These are phyloP conservation scores for Drosophila prostipennis DNA, from an alignment of 2,888 invertebrate genomes.

Conservation along the genomic window DNA sequence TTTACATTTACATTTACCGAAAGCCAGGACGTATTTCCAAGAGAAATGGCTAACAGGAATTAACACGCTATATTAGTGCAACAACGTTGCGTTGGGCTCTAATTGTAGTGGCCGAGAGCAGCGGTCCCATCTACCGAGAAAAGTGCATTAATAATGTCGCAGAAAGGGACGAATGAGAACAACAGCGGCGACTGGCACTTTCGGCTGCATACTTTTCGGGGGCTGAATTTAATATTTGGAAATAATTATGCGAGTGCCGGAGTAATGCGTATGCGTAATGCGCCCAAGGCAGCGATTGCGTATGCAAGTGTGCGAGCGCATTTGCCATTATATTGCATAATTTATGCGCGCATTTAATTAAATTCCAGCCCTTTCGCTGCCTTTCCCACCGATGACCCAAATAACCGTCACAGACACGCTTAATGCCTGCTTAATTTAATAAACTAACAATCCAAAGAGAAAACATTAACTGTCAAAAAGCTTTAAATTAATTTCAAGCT, in stretches of 20 bases:
- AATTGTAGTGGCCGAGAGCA: constrained; percentile 49
- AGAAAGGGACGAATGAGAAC: constrained; percentile 26
- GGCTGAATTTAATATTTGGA: constrained; percentile 70
- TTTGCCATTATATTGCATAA: constrained; percentile 70
- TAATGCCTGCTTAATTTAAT: constrained; percentile 60
- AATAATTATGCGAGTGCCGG: constrained; percentile 62
- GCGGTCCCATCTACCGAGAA: constrained; percentile 35
- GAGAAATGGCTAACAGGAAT: constrained; percentile 1
- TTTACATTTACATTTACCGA: no score
- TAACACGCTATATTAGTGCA: neutral
- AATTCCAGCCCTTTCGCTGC: constrained; percentile 70
- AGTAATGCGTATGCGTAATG: constrained; percentile 12
- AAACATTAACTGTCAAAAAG: constrained; percentile 59
- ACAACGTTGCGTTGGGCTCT: constrained; percentile 28
- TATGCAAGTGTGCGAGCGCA: constrained; percentile 37
- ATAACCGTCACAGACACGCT: constrained; percentile 41
- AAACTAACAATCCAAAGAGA: constrained; percentile 24
- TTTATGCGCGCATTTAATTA: constrained; percentile 79
- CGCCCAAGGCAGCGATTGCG: constrained; percentile 17
- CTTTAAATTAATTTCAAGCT: constrained; percentile 51
- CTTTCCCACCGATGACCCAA: constrained; percentile 58
- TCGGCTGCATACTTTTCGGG: constrained; percentile 60
- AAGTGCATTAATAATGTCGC: constrained; percentile 71
- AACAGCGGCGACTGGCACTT: constrained; percentile 33
- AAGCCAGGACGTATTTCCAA: neutral